Base-by-base conservation (phyloP, 2,888 invertebrate species). In the Cephus sareptanus region DNA sequence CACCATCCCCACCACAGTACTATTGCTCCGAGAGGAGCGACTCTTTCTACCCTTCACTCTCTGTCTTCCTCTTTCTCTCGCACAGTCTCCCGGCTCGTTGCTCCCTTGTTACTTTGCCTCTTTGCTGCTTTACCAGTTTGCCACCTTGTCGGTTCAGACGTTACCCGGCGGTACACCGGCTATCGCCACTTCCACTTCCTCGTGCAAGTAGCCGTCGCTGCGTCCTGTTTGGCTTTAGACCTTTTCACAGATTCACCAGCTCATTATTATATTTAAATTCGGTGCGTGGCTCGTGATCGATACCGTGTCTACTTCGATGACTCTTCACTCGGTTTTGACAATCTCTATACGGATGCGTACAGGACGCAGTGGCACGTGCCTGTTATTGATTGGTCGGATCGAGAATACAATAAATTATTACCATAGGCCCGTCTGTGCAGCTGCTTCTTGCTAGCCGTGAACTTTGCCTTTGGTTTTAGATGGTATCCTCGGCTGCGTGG, bases 361-460 rank as follows among this genome's bases (percentile, higher is more conserved):
- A 15, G 4, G 40, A 15, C 4, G 40, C 9, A 15, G 9, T 23
- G 15, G 23, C 56, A 23, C 56, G 40, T 9, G 56, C 56, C 56
- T 23, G 1, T 9, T 56, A 56, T 23, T 0, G 6, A 23, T 23
- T 6, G 23, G 23, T 56, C 23, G 23, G 56, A 9, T 23, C 23
- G 9, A 23, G 40, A 40, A 23, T 9, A 56, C 23, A 15, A 6
- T 56, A 23, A 56, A 56, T 23, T 56, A 9, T 1, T 56, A 30
- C 30, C 30, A 30, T 30, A 9, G 56, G 6, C 56, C 23, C 23
- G 9, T 56, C 56, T 23, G 9, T 56, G 23, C 15, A 56, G 23
- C 56, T 23, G 23, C 56, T 56, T 56, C 56, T 56, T 56, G 74
- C 56, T 75, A 40, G 40, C 40, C 74, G 40, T 75, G 74, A 40